Evolutionary conservation across 2,797 vertebrate genomes (phyloP), one percentile per base, ranked within the genome.

Genomic region (Crocidura indochinensis): DNA sequence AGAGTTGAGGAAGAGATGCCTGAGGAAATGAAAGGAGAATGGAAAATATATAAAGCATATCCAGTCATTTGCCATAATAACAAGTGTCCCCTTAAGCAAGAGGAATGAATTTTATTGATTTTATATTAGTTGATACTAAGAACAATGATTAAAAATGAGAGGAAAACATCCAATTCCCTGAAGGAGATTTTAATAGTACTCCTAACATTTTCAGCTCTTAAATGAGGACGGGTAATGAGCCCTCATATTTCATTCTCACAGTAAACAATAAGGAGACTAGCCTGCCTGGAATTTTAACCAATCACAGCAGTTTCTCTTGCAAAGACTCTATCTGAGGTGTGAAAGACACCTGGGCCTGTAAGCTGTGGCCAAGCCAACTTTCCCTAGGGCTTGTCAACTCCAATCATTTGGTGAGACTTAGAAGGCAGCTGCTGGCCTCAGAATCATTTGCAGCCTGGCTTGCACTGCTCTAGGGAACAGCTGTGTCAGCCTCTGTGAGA

Each of bases 61-160:
- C 27, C 56, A 92, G 77, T 46, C 83, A 92, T 90, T 93, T 94
- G 29, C 74, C 84, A 72, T 85, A 76, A 88, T 83, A 96, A 53
- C 72, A 89, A 92, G 38, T 84, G 49, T 88, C 47, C 74, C 95
- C 74, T 78, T 79, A 71, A 92, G 94, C 91, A 94, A 95, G 71
- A 90, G 79, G 74, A 93, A 51, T 89, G 79, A 93, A 80, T 77
- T 90, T 93, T 92, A 91, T 94, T 94, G 93, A 90, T 95, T 95
- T 92, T 72, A 62, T 95, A 84, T 95, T 95, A 84, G 83, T 90
- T 62, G 74, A 87, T 95, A 26, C 75, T 88, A 91, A 95, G 90
- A 96, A 88, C 83, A 95, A 94, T 95, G 92, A 95, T 95, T 96
- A 96, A 94, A 53, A 94, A 91, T 29, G 77, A 96, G 88, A 91